These are phyloP conservation scores for Anoncus sp. DNA, from an alignment of 2,888 invertebrate species.

Conservation along the genomic window DNA sequence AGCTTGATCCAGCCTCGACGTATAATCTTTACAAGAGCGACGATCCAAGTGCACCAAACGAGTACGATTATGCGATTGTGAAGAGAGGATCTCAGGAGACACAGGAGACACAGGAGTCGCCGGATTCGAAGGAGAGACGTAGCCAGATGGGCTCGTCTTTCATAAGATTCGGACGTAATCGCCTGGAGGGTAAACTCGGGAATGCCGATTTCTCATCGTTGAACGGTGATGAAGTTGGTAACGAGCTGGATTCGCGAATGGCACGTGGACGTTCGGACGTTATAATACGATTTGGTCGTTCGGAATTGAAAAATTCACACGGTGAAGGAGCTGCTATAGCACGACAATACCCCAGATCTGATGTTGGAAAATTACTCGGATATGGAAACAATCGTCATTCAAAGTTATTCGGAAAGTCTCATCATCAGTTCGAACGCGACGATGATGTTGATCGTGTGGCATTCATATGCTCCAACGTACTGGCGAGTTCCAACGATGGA, in stretches of 20 bases:
- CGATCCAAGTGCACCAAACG: constrained; percentile 57
- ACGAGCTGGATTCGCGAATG: constrained; percentile 58
- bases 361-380: constrained; percentile 28
- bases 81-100: constrained; percentile 63
- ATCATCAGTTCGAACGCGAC: not conserved
- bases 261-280: constrained; percentile 76
- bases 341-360: constrained; percentile 44
- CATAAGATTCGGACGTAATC: constrained; percentile 70
- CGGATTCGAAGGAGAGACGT: constrained; percentile 77
- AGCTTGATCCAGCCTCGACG: constrained; percentile 66
- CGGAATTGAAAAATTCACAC: constrained; percentile 66
- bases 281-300: constrained; percentile 80
- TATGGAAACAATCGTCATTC: constrained; percentile 22
- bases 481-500: constrained; percentile 61
- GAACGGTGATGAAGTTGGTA: constrained; percentile 44
- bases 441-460: constrained; percentile 55
- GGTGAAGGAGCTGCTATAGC: not conserved
- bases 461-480: constrained; percentile 67
- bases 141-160: constrained; percentile 77
- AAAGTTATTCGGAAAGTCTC: constrained; percentile 10
- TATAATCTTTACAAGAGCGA: constrained; percentile 61
- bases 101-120: constrained; percentile 66
- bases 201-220: constrained; percentile 51
- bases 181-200: constrained; percentile 55
- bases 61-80: constrained; percentile 75